phyloP scores from a whole-genome alignment of 23 tunicate species.

The Styela clava region DNA sequence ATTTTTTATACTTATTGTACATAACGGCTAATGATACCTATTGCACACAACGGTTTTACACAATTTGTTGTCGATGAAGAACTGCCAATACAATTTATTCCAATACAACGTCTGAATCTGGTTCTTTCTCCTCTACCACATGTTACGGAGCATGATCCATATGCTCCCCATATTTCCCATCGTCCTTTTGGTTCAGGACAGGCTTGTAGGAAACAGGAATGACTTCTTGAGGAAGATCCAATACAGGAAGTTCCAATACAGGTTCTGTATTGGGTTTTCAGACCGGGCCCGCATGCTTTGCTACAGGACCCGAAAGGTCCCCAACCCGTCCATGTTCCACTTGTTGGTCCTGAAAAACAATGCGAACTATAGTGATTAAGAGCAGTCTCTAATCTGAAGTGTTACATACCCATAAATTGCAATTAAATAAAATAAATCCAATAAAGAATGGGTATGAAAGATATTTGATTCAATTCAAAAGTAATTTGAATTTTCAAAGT shows the following conservation, averaged over 20 bases:
- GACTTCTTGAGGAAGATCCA: not conserved
- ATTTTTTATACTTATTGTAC: no score
- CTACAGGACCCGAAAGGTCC: not conserved
- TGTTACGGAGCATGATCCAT: not conserved
- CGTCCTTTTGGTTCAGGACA: not conserved
- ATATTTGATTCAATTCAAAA: no score
- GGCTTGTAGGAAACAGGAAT: not conserved
- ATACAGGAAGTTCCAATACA: not conserved
- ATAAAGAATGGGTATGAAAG: no score
- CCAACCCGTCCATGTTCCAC: not conserved
- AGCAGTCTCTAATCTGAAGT: no score
- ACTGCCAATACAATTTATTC: not conserved
- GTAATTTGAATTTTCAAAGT: no score
- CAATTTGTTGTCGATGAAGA: not conserved
- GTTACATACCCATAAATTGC: no score
- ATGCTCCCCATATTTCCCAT: slow-evolving; percentile 2
- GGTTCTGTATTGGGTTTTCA: not conserved
- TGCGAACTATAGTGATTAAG: no score
- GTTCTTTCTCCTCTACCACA: not conserved
- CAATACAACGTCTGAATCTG: not conserved
- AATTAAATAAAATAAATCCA: no score
- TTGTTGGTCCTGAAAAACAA: not conserved
- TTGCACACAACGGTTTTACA: not conserved
- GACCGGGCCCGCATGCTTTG: not conserved
- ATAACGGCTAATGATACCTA: no score